Evolutionary conservation across 1,140 invertebrate genomes (phyloP), one percentile per base, ranked within the genome.

Genomic region (Sitobion miscanthi): DNA sequence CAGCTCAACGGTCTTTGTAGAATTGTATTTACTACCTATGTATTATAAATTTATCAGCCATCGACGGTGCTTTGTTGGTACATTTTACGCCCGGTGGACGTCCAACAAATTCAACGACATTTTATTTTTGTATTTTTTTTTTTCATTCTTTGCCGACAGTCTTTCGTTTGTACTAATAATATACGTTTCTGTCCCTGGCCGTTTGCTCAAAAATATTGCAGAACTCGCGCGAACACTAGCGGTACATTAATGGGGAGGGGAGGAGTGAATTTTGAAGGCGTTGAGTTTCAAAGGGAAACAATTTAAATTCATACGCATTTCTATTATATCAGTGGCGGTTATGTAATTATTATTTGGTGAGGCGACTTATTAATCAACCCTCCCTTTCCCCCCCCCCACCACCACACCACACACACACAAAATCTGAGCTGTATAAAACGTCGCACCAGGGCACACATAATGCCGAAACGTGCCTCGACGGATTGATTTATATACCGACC

Each of bases 311-410:
- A n/a, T 69, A 14, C 2, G 0, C 11, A 54, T 54, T 54, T 54
- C 6, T 54, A 52, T 25, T 25, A 11, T n/a, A 30, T 69, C 30
- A 69, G 30, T 17, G 11, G 62, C 1, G 11, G 4, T 69, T 69
- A 14, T 69, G 30, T 2, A 69, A 69, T 69, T n/a, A n/a, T n/a
- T 69, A 69, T 69, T 69, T n/a, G 62, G 62, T 1, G 30, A n/a
- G 9, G 9, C 0, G 6, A 77, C n/a, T 77, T n/a, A n/a, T n/a
- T 17, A n/a, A 5, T 77, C n/a, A 14, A 14, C 30, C 14, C 21
- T 2, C 0, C 7, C 14, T 38, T 38, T 38, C 38, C 0, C 8
- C 14, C 30, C 14, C 23, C 1, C 0, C 8, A 4, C 4, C 3
- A 1, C 6, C 62, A 4, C 30, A 14, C 7, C 25, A 11, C 8